Conservation (phyloP, 2,113 vertebrate genomes). For the Alectura lathami region DNA sequence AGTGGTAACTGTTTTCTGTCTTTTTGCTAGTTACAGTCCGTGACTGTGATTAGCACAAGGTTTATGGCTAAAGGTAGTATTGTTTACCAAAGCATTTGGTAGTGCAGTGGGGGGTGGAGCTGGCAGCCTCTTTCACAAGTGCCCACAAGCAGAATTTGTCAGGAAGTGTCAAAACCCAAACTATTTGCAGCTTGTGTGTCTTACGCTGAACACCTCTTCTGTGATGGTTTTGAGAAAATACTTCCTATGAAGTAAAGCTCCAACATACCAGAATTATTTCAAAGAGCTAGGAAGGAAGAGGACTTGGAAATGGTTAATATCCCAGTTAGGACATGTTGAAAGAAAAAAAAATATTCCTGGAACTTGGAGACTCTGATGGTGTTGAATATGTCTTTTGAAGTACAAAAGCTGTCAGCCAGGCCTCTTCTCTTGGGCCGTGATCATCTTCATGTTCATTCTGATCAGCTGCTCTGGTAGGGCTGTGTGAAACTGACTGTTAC, state of each 20-base stretch:
- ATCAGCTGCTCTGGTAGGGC: not conserved
- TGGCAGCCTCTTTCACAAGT: not conserved
- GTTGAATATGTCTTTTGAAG: constrained; percentile 13
- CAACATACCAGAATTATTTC: not conserved
- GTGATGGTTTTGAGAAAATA: not conserved
- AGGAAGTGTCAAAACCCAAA: not conserved
- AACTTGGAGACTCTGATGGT: not conserved
- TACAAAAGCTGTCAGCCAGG: not conserved
- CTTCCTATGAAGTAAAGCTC: not conserved
- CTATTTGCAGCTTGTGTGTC: not conserved
- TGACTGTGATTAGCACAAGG: not conserved
- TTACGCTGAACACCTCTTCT: not conserved
- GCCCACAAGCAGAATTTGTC: not conserved
- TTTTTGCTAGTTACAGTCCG: not conserved
- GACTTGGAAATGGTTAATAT: not conserved
- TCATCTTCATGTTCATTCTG: not conserved
- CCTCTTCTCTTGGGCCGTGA: not conserved
- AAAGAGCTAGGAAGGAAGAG: not conserved
- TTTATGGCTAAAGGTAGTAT: not conserved
- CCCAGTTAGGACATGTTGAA: not conserved
- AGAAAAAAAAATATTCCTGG: not conserved
- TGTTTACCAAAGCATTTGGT: not conserved
- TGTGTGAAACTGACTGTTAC: not conserved
- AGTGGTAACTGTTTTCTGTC: not conserved
- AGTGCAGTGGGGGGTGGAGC: not conserved